Percentiles rank a stretch among this genome's conserved stretches.
phyloP scores from a whole-genome alignment of 2,888 invertebrate species.

The Drosophila testacea region DNA sequence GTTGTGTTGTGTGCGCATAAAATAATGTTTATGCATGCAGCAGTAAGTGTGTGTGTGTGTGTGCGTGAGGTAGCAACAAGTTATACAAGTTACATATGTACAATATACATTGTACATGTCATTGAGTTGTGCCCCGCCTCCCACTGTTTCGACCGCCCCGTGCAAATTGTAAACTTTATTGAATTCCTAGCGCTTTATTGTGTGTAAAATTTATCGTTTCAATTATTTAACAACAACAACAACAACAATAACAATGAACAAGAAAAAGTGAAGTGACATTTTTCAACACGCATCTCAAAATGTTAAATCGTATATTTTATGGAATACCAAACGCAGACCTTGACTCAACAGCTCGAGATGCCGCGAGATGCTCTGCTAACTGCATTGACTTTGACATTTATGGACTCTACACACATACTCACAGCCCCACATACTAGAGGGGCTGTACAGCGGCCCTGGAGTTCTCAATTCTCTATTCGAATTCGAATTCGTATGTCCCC shows the following conservation, averaged over 20 bases:
- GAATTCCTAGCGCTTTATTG: slow-evolving; percentile 74
- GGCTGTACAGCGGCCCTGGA: slow-evolving; percentile 34
- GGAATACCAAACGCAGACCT: slow-evolving; percentile 42
- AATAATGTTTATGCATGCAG: slow-evolving; percentile 71
- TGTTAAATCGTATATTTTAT: slow-evolving; percentile 50
- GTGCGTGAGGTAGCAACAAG: slow-evolving; percentile 60
- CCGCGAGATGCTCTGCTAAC: slow-evolving; percentile 52
- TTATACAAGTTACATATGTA: slow-evolving; percentile 48
- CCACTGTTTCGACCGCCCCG: slow-evolving; percentile 10
- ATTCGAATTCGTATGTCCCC: slow-evolving; percentile 32
- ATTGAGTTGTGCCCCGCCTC: slow-evolving; percentile 38
- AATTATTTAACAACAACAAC: slow-evolving; percentile 59
- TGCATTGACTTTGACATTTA: slow-evolving; percentile 79
- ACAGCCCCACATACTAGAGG: neutral
- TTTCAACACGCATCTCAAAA: slow-evolving; percentile 35
- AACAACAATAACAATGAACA: neutral
- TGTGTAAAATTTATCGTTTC: slow-evolving; percentile 77
- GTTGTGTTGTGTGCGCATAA: slow-evolving; percentile 72
- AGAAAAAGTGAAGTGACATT: slow-evolving; percentile 18
- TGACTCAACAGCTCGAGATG: slow-evolving; percentile 44
- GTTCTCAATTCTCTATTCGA: slow-evolving; percentile 45
- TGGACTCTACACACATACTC: slow-evolving; percentile 35
- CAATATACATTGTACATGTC: slow-evolving; percentile 20
- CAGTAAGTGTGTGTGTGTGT: slow-evolving; percentile 5
- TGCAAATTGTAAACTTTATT: slow-evolving; percentile 71